phyloP scores from a whole-genome alignment of 2,888 invertebrate genomes.

The Quadriops clusia region DNA sequence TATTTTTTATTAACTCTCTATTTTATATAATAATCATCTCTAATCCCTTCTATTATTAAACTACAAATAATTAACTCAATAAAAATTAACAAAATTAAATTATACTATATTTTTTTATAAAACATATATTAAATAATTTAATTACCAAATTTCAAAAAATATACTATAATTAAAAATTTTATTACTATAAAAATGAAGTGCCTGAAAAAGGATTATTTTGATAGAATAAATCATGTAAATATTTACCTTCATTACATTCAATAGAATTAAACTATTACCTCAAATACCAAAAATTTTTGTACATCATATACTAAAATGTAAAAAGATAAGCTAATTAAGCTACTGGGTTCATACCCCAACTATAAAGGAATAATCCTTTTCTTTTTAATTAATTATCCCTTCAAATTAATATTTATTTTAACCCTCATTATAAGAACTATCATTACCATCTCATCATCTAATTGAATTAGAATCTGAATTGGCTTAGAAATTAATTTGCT shows the following conservation, averaged over 20 bases:
- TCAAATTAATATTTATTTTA: constrained; percentile 42
- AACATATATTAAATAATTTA: too few relatives aligned
- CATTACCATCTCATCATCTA: constrained; percentile 39
- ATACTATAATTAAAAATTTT: too few relatives aligned
- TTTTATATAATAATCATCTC: constrained; percentile 5
- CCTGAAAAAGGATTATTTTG: constrained; percentile 52
- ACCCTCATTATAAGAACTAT: constrained; percentile 38
- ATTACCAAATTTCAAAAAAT: too few relatives aligned
- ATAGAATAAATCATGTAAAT: constrained; percentile 46
- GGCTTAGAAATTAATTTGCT: constrained; percentile 52
- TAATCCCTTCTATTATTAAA: neutral
- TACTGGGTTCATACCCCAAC: constrained; percentile 39
- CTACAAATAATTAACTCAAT: constrained; percentile 4
- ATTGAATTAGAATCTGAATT: constrained; percentile 44
- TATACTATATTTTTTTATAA: constrained; percentile 1
- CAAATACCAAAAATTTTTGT: constrained; percentile 50
- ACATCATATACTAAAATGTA: constrained; percentile 52
- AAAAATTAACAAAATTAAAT: constrained; percentile 5
- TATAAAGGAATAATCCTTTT: constrained; percentile 39
- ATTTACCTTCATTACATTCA: constrained; percentile 40
- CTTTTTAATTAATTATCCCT: constrained; percentile 42
- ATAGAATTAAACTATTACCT: constrained; percentile 50
- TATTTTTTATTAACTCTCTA: too few relatives aligned
- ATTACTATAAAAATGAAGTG: constrained; percentile 27
- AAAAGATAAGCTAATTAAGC: constrained; percentile 45